Base-by-base conservation (phyloP, 2,888 invertebrate genomes). In the Biston betularia region DNA sequence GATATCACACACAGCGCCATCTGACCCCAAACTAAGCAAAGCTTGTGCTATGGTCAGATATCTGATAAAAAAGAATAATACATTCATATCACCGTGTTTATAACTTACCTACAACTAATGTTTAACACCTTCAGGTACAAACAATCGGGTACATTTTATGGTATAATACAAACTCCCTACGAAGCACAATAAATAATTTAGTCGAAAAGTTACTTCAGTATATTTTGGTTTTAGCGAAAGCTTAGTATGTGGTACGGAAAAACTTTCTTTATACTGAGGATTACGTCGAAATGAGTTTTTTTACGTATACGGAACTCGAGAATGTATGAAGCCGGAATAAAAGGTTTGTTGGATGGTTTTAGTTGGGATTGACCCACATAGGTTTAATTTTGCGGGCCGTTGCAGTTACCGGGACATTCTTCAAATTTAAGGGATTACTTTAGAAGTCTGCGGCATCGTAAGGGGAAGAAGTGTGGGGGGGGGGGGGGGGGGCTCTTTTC, bases 261-360 rank as follows among this genome's bases (percentile, higher is more conserved):
- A 85, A 83, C 76, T 86, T 85, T 80, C 79, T 81, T 80, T 84
- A 79, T 82, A 77, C 71, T 70, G 75, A 65, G 87, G 86, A 86
- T 86, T 88, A 82, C 79, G 79, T 76, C 78, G 75, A 78, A 87
- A 88, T 86, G 84, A 88, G 87, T 83, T 88, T 87, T 84, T 84
- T 82, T 79, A 78, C 79, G 63, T 56, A 73, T 75, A 74, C 61
- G 72, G 75, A 40, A 40, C 40, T 58, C 40, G 58, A 48, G 42
- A 58, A 58, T 49, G 15, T 58, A 49, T 49, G 49, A 58, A 72
- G 24, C 38, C 74, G 71, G 67, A 65, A 73, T 73, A 75, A 76
- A 74, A 57, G 57, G 35, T 38, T 57, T 35, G 57, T 48, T 69
- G 46, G 46, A 46, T 57, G 46, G 46, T 57, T 57, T 57, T 46